A percentile compares a stretch with the other conserved stretches of the same genome.
These are phyloP conservation scores for Gryllus longicercus DNA, from an alignment of 2,888 invertebrate species.

Conservation along the genomic window DNA sequence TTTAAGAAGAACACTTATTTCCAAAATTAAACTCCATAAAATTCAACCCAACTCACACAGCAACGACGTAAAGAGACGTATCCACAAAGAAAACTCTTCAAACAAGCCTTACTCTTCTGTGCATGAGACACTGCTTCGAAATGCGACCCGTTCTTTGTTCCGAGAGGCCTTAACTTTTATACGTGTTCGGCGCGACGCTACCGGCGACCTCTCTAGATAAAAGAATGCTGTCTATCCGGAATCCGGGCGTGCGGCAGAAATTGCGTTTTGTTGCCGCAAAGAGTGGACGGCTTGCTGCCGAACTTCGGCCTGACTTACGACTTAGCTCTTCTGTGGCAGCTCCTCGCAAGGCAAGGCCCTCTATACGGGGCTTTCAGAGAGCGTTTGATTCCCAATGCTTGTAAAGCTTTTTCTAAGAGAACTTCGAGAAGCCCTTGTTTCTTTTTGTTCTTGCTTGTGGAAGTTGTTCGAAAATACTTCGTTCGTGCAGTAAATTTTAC, in stretches of 20 bases:
- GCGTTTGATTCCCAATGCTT: neutral
- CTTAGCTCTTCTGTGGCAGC: neutral
- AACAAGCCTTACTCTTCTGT: no score
- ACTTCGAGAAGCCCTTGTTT: neutral
- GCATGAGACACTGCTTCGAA: neutral
- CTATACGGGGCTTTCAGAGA: neutral
- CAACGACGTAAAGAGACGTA: no score
- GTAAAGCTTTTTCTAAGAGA: neutral
- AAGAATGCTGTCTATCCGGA: neutral
- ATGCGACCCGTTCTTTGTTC: neutral
- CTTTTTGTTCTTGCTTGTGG: neutral
- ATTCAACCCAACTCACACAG: no score
- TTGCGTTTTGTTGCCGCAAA: slow-evolving; percentile 17
- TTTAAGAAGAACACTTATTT: no score
- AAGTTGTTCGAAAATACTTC: no score
- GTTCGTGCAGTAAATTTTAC: no score
- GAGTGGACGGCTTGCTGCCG: neutral
- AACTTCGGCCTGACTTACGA: slow-evolving; percentile 8
- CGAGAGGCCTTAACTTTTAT: neutral
- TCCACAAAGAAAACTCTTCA: no score
- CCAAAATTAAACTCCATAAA: no score
- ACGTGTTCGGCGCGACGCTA: neutral
- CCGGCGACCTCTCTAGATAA: neutral
- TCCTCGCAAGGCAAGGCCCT: neutral
- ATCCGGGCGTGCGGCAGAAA: neutral